Conservation (phyloP, 2,888 invertebrate species). For the Anoplius nigerrimus region DNA sequence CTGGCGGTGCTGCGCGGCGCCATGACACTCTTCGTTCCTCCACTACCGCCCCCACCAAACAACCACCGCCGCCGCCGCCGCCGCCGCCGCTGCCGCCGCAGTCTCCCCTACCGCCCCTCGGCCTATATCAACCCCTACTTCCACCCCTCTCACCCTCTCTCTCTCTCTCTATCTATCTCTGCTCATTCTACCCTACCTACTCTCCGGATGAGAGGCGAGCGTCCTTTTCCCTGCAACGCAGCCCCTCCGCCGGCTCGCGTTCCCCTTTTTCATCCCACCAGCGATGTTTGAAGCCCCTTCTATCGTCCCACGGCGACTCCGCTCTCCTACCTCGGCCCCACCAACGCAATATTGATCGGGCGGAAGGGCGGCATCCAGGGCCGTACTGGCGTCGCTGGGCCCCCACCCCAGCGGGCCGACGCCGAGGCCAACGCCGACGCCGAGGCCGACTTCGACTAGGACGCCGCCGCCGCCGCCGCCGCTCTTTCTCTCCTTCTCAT, state of each 20-base stretch:
- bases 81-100: conserved; percentile 10
- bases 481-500: not conserved
- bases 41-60: conserved; percentile 45
- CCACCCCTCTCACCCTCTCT: conserved; percentile 22
- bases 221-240: conserved; percentile 4
- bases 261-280: conserved; percentile 28
- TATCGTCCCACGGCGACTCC: conserved; percentile 52
- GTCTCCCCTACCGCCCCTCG: not conserved
- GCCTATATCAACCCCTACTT: not conserved
- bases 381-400: conserved; percentile 56
- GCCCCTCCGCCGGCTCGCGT: conserved; percentile 28
- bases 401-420: conserved; percentile 47
- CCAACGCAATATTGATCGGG: conserved; percentile 74
- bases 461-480: not conserved
- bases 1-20: conserved; percentile 72
- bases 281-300: conserved; percentile 43
- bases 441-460: no score
- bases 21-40: conserved; percentile 66
- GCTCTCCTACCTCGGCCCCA: conserved; percentile 67
- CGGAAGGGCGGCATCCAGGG: conserved; percentile 74
- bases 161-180: conserved; percentile 19
- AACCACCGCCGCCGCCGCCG: conserved; percentile 41
- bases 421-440: no score
- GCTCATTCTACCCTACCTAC: conserved; percentile 20
- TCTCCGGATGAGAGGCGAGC: conserved; percentile 27